Evolutionary conservation across 2,797 vertebrate species (phyloP).

Genomic region (Intellagama lesueurii): DNA sequence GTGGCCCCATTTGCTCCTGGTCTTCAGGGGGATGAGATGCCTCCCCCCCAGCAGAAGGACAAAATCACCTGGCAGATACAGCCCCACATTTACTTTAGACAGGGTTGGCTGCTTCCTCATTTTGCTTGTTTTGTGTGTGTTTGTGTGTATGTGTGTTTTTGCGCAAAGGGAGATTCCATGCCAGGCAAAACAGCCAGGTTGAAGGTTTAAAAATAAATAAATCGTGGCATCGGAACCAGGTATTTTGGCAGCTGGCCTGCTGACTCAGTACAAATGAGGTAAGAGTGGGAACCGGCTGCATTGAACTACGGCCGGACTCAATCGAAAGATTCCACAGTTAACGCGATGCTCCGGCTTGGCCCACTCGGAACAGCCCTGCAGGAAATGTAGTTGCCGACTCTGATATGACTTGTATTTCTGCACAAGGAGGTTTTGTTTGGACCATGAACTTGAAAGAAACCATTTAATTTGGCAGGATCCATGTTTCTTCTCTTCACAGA

Average conservation of each 20-base stretch:
- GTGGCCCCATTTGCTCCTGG: too few relatives aligned
- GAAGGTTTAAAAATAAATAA: background rate
- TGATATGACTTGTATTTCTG: background rate
- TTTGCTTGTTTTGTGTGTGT: background rate
- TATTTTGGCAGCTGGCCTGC: slow-evolving; percentile 59
- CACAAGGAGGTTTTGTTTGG: background rate
- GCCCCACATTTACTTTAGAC: background rate
- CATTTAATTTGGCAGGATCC: too few relatives aligned
- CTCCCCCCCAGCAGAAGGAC: too few relatives aligned
- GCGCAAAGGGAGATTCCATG: slow-evolving; percentile 49
- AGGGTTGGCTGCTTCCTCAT: slow-evolving; percentile 43
- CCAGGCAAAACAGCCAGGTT: slow-evolving; percentile 43
- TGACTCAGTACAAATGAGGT: slow-evolving; percentile 61
- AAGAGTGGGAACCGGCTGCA: slow-evolving; percentile 29
- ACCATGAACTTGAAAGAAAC: background rate
- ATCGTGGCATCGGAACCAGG: slow-evolving; percentile 49
- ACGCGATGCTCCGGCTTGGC: slow-evolving; percentile 43
- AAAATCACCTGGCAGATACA: background rate
- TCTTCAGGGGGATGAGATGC: too few relatives aligned
- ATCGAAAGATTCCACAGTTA: background rate
- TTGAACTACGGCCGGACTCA: background rate
- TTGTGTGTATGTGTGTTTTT: slow-evolving; percentile 35
- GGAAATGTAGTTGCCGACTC: background rate
- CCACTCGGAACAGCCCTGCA: too few relatives aligned
- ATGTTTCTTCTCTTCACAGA: too few relatives aligned